phyloP scores from a whole-genome alignment of 2,113 vertebrate genomes.

The Sinosuthora webbiana region DNA sequence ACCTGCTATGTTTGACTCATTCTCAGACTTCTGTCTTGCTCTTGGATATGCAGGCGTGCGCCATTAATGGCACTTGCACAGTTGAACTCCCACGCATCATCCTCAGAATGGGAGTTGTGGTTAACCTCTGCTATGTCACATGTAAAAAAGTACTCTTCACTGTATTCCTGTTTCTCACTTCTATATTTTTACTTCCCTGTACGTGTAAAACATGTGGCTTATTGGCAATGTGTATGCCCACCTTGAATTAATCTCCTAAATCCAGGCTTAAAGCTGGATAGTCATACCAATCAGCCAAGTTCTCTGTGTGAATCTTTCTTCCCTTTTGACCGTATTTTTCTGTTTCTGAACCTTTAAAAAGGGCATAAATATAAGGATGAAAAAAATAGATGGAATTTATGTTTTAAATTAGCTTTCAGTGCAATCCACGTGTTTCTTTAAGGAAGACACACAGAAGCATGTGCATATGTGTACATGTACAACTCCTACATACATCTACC shows the following conservation, averaged over 20 bases:
- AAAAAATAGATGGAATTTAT: not conserved
- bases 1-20: not conserved
- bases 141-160: not conserved
- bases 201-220: not conserved
- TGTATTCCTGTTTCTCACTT: not conserved
- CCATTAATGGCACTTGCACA: conserved; percentile 28
- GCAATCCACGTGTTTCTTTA: not conserved
- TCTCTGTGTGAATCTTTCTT: not conserved
- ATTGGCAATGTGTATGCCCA: not conserved
- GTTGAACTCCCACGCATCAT: not conserved
- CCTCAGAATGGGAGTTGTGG: not conserved
- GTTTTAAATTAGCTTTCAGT: not conserved
- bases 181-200: not conserved
- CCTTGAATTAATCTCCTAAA: not conserved
- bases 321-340: not conserved
- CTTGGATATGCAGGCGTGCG: not conserved
- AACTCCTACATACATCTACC: not conserved
- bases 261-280: not conserved
- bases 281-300: not conserved
- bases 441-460: not conserved
- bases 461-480: not conserved
- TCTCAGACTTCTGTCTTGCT: not conserved
- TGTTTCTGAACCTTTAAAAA: not conserved
- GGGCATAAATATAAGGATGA: not conserved
- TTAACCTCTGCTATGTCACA: not conserved